phyloP scores from a whole-genome alignment of 2,888 invertebrate species.

The Sminthurides aquaticus region DNA sequence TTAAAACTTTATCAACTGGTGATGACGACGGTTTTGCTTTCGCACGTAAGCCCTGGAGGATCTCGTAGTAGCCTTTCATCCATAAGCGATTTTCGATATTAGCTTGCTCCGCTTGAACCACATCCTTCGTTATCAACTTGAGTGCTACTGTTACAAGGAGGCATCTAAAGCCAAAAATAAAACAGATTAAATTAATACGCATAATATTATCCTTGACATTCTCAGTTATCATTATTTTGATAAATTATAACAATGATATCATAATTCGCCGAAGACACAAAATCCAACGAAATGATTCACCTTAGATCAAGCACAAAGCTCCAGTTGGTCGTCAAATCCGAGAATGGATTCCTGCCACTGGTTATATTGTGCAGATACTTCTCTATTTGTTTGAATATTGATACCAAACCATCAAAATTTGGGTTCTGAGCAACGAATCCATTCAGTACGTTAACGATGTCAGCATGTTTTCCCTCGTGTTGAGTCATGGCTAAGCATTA shows the following conservation, averaged over 20 bases:
- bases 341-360: background rate
- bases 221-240: background rate
- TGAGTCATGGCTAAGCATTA: too few species aligned
- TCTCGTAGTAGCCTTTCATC: conserved; percentile 18
- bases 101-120: conserved; percentile 8
- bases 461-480: background rate
- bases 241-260: background rate
- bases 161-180: background rate
- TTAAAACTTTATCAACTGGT: too few species aligned
- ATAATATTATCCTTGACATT: background rate
- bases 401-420: conserved; percentile 8
- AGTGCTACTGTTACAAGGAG: conserved; percentile 7
- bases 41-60: conserved; percentile 1
- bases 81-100: conserved; percentile 16
- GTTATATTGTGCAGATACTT: conserved; percentile 1
- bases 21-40: too few species aligned
- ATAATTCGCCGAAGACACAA: too few species aligned
- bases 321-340: conserved; percentile 10
- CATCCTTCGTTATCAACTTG: conserved; percentile 9
- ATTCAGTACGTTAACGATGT: background rate
- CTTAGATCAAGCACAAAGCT: conserved; percentile 10
- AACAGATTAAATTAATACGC: too few species aligned
- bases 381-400: conserved; percentile 17
- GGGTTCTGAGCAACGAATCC: conserved; percentile 7
- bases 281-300: too few species aligned